Evolutionary conservation across 2,113 vertebrate species (phyloP), one percentile per base, ranked within the genome.

Genomic region (Nyctereutes procyonoides): DNA sequence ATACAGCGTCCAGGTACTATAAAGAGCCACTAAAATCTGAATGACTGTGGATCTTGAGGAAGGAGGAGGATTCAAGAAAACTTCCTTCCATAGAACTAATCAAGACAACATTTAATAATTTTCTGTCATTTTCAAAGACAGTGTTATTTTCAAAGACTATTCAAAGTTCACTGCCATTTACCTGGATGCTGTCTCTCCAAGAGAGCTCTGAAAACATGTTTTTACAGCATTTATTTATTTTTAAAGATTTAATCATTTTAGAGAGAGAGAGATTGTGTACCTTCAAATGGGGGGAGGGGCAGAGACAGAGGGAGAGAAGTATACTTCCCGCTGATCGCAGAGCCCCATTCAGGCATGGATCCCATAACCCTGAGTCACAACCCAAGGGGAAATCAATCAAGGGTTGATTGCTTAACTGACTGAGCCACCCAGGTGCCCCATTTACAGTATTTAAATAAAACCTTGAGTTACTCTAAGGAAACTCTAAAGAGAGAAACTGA

Each of bases 131-230:
- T 43, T 43, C 43, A 43, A 43, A 43, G 43, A 43, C 43, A 43
- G 43, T 43, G 43, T 43, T 43, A 43, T 43, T 43, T 43, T 43
- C 43, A 43, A 43, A 43, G 43, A 43, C 43, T 43, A 43, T 43
- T 43, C 43, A 43, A 43, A 69, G 48, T 83, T 67, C 14, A 13
- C 93, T 91, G 58, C 56, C 51, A 87, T 13, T 94, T 88, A 58
- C 51, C 93, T 85, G 58, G 67, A 86, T 26, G 20, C 24, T 53
- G 55, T 35, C 13, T 93, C 73, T 96, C 26, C 32, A 82, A 88
- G 56, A 86, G 77, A 95, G 28, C 93, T 97, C 92, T 92, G 80
- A 90, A 95, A 81, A 90, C 82, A 60, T 48, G 91, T 97, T 87
- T 62, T 93, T 88, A 77, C 32, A 62, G 10, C 67, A 83, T 96